These are phyloP conservation scores for Trichechus manatus DNA, from an alignment of 2,113 vertebrate species.

Conservation along the genomic window DNA sequence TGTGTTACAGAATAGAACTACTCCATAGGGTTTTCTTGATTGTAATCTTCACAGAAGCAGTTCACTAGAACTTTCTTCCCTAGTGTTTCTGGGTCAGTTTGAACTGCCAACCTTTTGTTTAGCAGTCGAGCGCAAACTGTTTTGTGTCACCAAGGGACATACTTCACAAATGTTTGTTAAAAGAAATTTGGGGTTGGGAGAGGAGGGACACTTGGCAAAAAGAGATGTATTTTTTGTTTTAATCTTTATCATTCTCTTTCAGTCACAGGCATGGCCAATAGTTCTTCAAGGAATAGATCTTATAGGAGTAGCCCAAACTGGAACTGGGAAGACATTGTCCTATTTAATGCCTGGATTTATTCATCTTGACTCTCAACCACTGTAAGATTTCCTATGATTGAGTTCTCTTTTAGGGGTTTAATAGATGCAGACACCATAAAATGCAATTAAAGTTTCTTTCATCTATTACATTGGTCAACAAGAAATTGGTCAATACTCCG, in stretches of 20 bases:
- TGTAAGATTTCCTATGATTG: constrained; percentile 88
- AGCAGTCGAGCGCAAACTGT: not conserved
- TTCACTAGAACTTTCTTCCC: not conserved
- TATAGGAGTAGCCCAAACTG: constrained; percentile 97
- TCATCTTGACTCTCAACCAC: constrained; percentile 95
- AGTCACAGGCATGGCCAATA: constrained; percentile 98
- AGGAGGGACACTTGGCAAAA: not conserved
- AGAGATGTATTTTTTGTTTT: constrained; percentile 3
- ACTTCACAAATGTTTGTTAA: not conserved
- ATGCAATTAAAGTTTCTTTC: not conserved
- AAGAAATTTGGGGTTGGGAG: not conserved
- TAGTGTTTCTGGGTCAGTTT: not conserved
- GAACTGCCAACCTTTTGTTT: too few relatives aligned
- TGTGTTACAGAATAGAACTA: not conserved
- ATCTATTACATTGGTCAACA: not conserved
- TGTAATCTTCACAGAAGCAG: not conserved
- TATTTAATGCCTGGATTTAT: constrained; percentile 98
- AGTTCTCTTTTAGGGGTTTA: constrained; percentile 25
- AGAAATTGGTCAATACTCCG: not conserved
- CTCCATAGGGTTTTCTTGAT: not conserved
- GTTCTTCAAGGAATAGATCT: constrained; percentile 95
- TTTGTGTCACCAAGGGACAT: not conserved
- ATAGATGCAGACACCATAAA: not conserved
- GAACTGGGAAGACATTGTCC: constrained; percentile 96
- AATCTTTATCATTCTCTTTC: constrained; percentile 70